Base-by-base conservation (phyloP, 1,140 invertebrate genomes). In the Bombus cullumanus region DNA sequence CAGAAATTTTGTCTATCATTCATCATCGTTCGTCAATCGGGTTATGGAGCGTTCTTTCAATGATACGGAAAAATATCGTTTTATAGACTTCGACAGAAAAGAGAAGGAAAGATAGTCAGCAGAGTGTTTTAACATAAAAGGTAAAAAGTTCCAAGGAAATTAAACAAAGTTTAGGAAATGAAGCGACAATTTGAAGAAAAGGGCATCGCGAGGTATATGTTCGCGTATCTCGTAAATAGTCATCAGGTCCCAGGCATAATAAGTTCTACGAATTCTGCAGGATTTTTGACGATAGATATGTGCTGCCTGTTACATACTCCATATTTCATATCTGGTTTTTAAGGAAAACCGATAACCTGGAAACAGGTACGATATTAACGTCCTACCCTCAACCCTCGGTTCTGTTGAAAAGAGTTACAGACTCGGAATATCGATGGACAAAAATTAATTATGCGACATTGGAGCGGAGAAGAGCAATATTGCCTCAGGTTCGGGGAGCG, bases 401-500 rank as follows among this genome's bases (percentile, higher is more conserved):
- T 9, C 8, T 34, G 6, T 9, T 31, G 82, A 62, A 78, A 72
- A 62, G 41, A 85, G 79, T 85, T 69, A 81, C 68, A 80, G 57
- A 80, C 69, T 22, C 43, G 69, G 84, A 81, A 81, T 85, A 85
- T 85, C 84, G 78, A 81, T 85, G 79, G 79, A 85, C 78, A 81
- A 81, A 75, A 85, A 85, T 85, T 85, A 85, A 85, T 85, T 85
- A 85, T 81, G 84, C 84, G 71, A 85, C 37, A 37, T 1, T 39
- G 79, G 71, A 68, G 37, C 15, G 34, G 59, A 22, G 34, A 34
- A 53, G 39, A 22, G 71, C 84, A 74, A 85, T 85, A 85, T 85
- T 59, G 71, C 22, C 1, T 10, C 59, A n/a, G n/a, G 28, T 31
- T 31, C 47, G 31, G 5, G n/a, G 53, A 76, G 37, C 34, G 75